phyloP scores from a whole-genome alignment of 2,797 vertebrate genomes.

The Salmo trutta region DNA sequence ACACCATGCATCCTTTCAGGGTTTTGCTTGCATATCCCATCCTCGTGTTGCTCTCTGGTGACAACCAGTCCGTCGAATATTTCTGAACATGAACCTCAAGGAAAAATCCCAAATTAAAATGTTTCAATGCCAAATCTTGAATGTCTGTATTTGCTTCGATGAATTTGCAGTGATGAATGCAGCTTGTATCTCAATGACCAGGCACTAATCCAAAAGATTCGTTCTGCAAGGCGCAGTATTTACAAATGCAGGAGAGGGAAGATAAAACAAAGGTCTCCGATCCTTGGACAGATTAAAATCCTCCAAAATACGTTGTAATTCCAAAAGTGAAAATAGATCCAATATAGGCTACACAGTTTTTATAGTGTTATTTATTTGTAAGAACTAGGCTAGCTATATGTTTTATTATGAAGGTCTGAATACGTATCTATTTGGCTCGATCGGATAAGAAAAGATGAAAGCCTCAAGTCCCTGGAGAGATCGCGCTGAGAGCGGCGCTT shows the following conservation, averaged over 20 bases:
- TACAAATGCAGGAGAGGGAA: conserved; percentile 64
- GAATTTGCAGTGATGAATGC: conserved; percentile 82
- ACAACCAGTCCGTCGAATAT: conserved; percentile 77
- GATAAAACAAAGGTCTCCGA: conserved; percentile 15
- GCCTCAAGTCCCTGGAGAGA: conserved; percentile 42
- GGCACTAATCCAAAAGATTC: conserved; percentile 84
- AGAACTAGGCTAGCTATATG: conserved; percentile 21
- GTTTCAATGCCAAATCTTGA: not conserved
- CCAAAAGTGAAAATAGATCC: not conserved
- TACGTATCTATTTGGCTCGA: conserved; percentile 16
- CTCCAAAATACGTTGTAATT: not conserved
- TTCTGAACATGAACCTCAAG: conserved; percentile 78
- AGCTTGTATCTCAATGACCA: conserved; percentile 80
- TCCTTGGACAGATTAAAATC: not conserved
- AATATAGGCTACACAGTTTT: not conserved
- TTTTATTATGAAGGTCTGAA: not conserved
- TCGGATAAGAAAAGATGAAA: conserved; percentile 26
- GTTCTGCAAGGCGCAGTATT: conserved; percentile 83
- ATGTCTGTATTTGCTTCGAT: conserved; percentile 62
- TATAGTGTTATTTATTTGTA: conserved; percentile 27
- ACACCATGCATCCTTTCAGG: conserved; percentile 83
- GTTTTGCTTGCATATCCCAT: conserved; percentile 86
- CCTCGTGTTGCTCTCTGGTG: conserved; percentile 80
- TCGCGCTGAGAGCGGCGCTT: conserved; percentile 42
- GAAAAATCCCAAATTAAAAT: not conserved